Percentiles rank a stretch among this genome's conserved stretches.
These are phyloP conservation scores for Campoplex capitator DNA, from an alignment of 2,888 invertebrate genomes.

Conservation along the genomic window DNA sequence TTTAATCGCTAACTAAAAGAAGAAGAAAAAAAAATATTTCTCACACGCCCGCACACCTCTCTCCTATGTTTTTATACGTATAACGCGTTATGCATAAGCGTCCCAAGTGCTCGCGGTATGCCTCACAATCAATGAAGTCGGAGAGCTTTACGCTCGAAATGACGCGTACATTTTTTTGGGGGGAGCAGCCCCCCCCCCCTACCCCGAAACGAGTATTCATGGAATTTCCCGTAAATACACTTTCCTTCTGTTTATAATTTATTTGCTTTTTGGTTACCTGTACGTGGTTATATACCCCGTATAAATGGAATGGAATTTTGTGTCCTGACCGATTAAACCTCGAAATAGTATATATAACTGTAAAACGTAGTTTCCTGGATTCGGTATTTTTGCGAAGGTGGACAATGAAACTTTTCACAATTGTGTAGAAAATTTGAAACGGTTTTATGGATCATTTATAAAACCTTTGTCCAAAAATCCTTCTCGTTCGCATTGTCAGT, in stretches of 20 bases:
- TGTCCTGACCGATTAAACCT: neutral
- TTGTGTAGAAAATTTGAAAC: neutral
- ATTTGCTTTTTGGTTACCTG: neutral
- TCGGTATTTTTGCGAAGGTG: neutral
- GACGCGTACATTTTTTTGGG: neutral
- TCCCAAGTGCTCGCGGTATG: neutral
- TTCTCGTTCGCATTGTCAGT: neutral
- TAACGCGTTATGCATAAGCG: neutral
- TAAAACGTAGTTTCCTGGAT: neutral
- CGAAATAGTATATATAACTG: neutral
- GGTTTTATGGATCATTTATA: neutral
- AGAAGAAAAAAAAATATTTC: neutral
- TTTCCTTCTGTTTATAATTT: neutral
- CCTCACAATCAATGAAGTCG: constrained; percentile 16
- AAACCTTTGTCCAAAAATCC: neutral
- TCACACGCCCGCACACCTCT: constrained; percentile 18
- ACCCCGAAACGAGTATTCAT: neutral
- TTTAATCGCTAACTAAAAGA: constrained; percentile 33
- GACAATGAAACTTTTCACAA: no score
- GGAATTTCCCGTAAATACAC: neutral
- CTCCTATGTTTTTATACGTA: neutral
- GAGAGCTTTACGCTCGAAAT: neutral
- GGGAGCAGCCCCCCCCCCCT: neutral
- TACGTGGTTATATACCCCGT: neutral
- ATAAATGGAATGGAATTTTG: neutral